Base-by-base conservation (phyloP, 1,140 invertebrate species). In the Solenopsis fugax region DNA sequence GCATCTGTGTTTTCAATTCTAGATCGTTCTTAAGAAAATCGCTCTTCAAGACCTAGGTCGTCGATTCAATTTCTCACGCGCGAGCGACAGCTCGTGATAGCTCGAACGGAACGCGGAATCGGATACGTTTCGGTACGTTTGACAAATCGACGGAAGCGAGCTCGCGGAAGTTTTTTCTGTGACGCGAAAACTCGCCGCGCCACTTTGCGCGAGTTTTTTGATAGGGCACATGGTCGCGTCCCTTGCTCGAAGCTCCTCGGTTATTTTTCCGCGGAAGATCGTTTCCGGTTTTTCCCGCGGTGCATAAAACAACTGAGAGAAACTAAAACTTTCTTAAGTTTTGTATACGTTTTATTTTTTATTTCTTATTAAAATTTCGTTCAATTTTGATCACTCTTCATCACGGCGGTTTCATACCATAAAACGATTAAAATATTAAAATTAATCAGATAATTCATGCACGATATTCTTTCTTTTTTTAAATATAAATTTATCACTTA, bases 101-200 rank as follows among this genome's bases (percentile, higher is more conserved):
- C 72, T 89, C 77, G 88, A 89, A 87, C 77, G 88, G 67, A 90
- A 90, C 85, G 85, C 34, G 56, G 65, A 62, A 84, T 60, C 73
- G 76, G 81, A 87, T 91, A 91, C 75, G 77, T 91, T 89, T 84
- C 85, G 77, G 75, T 89, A 89, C 82, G 90, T 82, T 88, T 89
- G 85, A 91, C 90, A 89, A 91, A 91, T 91, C 87, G 90, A 88
- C 78, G 78, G 29, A 81, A 71, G n/a, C 60, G 73, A 89, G 82
- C 67, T 85, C 82, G 87, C 18, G 16, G 52, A 73, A 85, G 48
- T 87, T 82, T 85, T 81, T 72, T 72, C 21, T 29, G 0, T 34
- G 54, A 58, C 16, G 37, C 81, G 62, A 64, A 54, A 72, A 87
- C 76, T 72, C 67, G n/a, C 48, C 48, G 56, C 21, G 48, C 56